A percentile compares a stretch with the other conserved stretches of the same genome.
phyloP scores from a whole-genome alignment of 2,797 vertebrate species.

The Pangasius macronema region DNA sequence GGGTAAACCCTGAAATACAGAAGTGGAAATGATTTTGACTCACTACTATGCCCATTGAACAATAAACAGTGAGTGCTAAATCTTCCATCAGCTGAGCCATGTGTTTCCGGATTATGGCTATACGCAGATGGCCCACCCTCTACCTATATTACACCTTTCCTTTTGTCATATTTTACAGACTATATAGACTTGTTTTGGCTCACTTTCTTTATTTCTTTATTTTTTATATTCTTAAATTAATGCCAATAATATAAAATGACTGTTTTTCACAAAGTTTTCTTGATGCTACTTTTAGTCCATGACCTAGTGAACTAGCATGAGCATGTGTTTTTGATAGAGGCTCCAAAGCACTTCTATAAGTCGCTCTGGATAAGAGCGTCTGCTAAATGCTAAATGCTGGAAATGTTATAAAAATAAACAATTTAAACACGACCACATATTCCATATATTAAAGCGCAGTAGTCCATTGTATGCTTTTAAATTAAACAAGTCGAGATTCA shows the following conservation, averaged over 20 bases:
- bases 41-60: not conserved
- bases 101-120: not conserved
- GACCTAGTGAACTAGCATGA: not conserved
- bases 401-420: not conserved
- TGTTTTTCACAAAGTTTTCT: not conserved
- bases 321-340: not conserved
- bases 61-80: not conserved
- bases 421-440: not conserved
- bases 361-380: not conserved
- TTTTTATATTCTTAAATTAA: not conserved
- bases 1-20: not conserved
- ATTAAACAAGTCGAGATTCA: not conserved
- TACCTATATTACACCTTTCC: not conserved
- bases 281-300: not conserved
- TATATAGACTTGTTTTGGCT: not conserved
- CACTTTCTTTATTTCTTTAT: not conserved
- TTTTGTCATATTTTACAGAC: not conserved
- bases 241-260: not conserved
- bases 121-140: not conserved
- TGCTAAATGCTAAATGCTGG: not conserved
- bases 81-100: not conserved
- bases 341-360: not conserved
- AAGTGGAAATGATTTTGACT: not conserved
- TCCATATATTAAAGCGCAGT: not conserved
- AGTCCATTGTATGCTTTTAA: not conserved